Conservation (phyloP, 2,888 invertebrate species). For the Acanthosepion pharaonis region DNA sequence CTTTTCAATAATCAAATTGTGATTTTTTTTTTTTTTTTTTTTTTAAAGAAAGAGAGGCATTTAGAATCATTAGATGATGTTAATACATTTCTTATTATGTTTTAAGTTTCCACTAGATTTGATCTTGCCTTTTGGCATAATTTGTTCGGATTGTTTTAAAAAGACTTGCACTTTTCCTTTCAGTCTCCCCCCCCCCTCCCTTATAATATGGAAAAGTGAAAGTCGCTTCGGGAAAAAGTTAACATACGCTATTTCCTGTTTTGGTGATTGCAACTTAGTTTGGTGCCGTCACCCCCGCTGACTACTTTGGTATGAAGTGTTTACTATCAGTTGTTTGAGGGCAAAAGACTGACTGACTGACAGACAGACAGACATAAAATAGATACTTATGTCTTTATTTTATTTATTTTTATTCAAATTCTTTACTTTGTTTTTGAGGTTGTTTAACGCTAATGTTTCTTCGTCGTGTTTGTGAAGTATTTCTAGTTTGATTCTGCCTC, state of each 20-base stretch:
- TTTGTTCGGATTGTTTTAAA: not conserved
- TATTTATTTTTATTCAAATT: not conserved
- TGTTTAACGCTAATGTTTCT: not conserved
- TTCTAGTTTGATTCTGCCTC: not conserved
- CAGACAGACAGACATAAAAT: not conserved
- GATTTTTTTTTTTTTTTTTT: too few relatives aligned
- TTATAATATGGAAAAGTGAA: too few relatives aligned
- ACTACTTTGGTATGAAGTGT: not conserved
- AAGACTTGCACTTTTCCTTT: not conserved
- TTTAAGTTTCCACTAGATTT: not conserved
- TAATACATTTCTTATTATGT: not conserved
- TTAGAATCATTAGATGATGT: not conserved
- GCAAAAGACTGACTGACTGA: not conserved
- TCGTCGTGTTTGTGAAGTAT: not conserved
- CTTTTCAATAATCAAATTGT: too few relatives aligned
- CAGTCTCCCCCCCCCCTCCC: not conserved
- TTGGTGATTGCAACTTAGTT: not conserved
- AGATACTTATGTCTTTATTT: not conserved
- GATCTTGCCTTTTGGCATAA: not conserved
- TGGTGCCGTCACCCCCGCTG: constrained; percentile 11
- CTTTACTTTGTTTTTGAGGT: not conserved
- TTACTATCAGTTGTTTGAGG: not conserved
- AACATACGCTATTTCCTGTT: constrained; percentile 8
- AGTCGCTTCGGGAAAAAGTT: not conserved
- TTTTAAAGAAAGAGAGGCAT: too few relatives aligned